These are phyloP conservation scores for Trachurus trachurus DNA, from an alignment of 2,797 vertebrate species.

Conservation along the genomic window DNA sequence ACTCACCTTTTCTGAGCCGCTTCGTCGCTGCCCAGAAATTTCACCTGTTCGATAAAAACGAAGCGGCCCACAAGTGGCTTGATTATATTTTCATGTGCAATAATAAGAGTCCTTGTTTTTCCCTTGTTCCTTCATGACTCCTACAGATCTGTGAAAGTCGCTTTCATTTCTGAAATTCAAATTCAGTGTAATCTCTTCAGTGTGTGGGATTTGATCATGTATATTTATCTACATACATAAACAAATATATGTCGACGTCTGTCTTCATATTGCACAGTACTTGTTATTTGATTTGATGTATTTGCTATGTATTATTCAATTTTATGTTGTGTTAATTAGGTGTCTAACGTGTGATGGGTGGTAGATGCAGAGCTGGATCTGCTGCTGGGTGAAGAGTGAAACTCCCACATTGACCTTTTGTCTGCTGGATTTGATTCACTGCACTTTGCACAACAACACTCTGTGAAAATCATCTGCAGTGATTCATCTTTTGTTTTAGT, in stretches of 20 bases:
- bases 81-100: not conserved
- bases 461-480: no score
- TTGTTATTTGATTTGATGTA: not conserved
- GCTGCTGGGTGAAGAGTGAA: no score
- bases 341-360: no score
- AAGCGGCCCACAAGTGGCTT: not conserved
- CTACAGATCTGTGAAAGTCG: not conserved
- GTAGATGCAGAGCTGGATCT: not conserved
- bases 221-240: no score
- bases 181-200: not conserved
- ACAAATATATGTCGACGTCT: no score
- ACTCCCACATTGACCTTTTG: not conserved
- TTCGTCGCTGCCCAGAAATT: not conserved
- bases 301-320: no score
- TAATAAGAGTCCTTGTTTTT: not conserved
- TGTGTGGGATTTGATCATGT: not conserved
- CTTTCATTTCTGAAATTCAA: not conserved
- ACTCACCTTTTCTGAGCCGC: conserved; percentile 6
- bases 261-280: not conserved
- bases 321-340: no score
- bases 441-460: no score
- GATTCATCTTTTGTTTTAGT: no score
- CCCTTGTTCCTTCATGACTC: not conserved
- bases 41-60: not conserved
- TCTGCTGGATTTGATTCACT: not conserved